Conservation (phyloP, 1,140 invertebrate species). For the Trichonephila clavata region DNA sequence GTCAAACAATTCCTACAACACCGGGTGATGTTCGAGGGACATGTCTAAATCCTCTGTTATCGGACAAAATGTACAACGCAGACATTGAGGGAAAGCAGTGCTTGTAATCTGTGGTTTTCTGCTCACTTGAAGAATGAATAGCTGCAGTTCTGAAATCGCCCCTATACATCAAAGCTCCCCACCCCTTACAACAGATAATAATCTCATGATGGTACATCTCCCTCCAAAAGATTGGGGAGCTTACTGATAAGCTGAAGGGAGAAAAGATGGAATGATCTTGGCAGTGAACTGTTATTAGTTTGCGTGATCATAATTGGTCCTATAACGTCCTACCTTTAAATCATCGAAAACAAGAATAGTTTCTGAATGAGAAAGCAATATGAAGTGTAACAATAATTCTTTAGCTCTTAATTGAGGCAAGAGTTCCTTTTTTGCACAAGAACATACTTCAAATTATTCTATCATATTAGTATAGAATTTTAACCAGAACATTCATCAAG, state of each 20-base stretch:
- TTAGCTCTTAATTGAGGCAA: neutral
- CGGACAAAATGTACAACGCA: neutral
- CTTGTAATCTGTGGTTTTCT: slow-evolving; percentile 60
- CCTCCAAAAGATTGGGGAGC: slow-evolving; percentile 30
- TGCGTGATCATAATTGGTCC: slow-evolving; percentile 30
- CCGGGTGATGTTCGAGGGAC: neutral
- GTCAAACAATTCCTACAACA: neutral
- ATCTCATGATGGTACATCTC: slow-evolving; percentile 45
- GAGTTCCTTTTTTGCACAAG: neutral
- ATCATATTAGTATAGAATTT: no score
- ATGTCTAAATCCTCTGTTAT: neutral
- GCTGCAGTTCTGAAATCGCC: slow-evolving; percentile 40
- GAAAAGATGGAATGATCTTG: slow-evolving; percentile 23
- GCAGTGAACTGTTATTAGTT: slow-evolving; percentile 35
- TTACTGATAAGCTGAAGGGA: slow-evolving; percentile 26
- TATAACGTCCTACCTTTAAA: slow-evolving; percentile 44
- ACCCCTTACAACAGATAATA: slow-evolving; percentile 45
- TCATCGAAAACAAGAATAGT: neutral
- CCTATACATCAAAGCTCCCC: slow-evolving; percentile 59
- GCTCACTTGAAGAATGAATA: slow-evolving; percentile 39
- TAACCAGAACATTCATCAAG: no score
- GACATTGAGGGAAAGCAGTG: neutral
- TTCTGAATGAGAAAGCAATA: neutral
- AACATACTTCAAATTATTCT: no score
- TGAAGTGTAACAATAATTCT: neutral